Base-by-base conservation (phyloP, 2,113 vertebrate species). In the Rhabdomys dilectus region DNA sequence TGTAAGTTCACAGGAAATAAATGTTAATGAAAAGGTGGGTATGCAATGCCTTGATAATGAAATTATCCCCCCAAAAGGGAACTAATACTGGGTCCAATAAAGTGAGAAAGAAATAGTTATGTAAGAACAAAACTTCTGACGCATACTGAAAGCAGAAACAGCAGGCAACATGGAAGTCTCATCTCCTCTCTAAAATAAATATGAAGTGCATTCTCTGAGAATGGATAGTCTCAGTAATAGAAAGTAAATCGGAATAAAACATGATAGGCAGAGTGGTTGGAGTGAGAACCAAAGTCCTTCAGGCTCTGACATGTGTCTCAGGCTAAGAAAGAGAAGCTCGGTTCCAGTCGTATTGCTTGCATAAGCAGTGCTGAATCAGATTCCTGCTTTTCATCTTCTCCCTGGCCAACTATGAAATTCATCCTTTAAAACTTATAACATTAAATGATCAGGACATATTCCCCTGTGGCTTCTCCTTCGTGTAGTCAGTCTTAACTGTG, bases 181-280 rank as follows among this genome's bases (percentile, higher is more conserved):
- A 1, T 88, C 96, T 78, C 78, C 42, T 75, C 24, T 84, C 31
- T 64, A 93, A 97, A 97, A 73, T 73, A 93, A 45, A 77, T 66
- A 42, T 36, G 81, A 68, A 22, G 4, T 89, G 34, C 5, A 80
- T 70, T 24, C 91, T 95, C 29, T 56, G 82, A 48, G n/a, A 78
- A 2, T 45, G 76, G 13, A 21, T 12, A 53, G 5, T 64, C 48
- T 87, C 29, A 39, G 3, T 26, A 39, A 3, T 68, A 12, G 66
- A 29, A 84, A 24, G 21, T 48, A 72, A 78, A 51, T 58, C 60
- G 51, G 39, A 82, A 2, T 24, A 81, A 15, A 51, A 75, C n/a
- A 11, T 78, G 16, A 45, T 68, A 19, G 60, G 34, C 1, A 4
- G 24, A 92, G 34, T 89, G 62, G 21, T 2, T 51, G 9, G 34